These are phyloP conservation scores for Phalangium opilio DNA, from an alignment of 2,888 invertebrate genomes.

Conservation along the genomic window DNA sequence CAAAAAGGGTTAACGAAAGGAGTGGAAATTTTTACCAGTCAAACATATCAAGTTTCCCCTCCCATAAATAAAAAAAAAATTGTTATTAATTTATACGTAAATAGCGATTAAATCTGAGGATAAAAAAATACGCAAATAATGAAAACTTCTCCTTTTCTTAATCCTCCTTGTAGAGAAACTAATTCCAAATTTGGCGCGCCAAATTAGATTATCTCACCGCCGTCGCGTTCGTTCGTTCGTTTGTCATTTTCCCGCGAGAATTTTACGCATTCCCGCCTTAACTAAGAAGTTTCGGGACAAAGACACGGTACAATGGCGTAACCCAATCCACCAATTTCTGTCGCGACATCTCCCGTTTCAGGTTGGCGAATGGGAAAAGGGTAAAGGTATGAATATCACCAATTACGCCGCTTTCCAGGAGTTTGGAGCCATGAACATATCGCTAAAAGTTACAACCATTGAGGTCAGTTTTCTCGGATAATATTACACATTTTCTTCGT, in stretches of 20 bases:
- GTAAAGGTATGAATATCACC: slow-evolving; percentile 58
- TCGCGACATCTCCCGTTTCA: not conserved
- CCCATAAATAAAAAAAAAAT: no score
- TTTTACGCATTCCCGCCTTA: no score
- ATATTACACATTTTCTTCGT: no score
- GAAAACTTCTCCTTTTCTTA: not conserved
- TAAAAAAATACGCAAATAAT: no score
- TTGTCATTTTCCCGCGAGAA: not conserved
- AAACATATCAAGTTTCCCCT: no score
- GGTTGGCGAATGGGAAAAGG: slow-evolving; percentile 61
- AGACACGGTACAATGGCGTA: not conserved
- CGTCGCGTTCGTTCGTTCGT: not conserved
- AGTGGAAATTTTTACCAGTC: no score
- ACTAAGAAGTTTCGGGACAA: not conserved
- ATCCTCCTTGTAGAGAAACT: not conserved
- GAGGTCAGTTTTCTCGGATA: slow-evolving; percentile 43
- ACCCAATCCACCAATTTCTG: not conserved
- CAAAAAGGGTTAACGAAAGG: no score
- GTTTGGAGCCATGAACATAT: slow-evolving; percentile 64
- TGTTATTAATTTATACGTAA: no score
- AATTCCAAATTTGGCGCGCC: not conserved
- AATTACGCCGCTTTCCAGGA: slow-evolving; percentile 72
- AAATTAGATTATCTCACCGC: not conserved
- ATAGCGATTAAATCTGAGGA: no score
- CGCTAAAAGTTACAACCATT: slow-evolving; percentile 70